A percentile compares a stretch with the other conserved stretches of the same genome.
These are phyloP conservation scores for Ptychoptera contaminata DNA, from an alignment of 2,888 invertebrate species.

Conservation along the genomic window DNA sequence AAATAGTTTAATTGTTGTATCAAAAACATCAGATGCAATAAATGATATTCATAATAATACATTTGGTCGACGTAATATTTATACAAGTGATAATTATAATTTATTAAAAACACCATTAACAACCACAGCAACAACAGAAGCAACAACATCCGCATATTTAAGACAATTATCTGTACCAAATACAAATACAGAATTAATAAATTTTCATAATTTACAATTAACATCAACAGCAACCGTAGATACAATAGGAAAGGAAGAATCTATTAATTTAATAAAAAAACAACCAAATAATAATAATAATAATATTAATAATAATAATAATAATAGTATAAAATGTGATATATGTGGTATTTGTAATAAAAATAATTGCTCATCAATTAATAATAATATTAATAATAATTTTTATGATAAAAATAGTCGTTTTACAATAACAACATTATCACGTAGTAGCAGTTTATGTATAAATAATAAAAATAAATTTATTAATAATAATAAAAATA, in stretches of 20 bases:
- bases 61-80: background rate
- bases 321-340: constrained; percentile 12
- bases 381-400: constrained; percentile 33
- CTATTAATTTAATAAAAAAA: background rate
- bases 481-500: no score
- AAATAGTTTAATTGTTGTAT: constrained; percentile 4
- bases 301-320: constrained; percentile 6
- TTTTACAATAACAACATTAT: constrained; percentile 29
- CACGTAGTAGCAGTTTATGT: constrained; percentile 11
- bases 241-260: background rate
- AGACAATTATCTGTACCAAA: background rate
- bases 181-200: background rate
- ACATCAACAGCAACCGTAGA: background rate
- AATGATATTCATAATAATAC: constrained; percentile 2
- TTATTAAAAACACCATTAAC: constrained; percentile 4
- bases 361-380: constrained; percentile 34
- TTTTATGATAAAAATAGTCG: constrained; percentile 29
- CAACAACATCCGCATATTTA: background rate
- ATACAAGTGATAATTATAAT: constrained; percentile 1
- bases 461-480: background rate
- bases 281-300: constrained; percentile 1
- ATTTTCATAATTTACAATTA: background rate
- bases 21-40: background rate
- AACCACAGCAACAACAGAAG: background rate
- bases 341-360: constrained; percentile 32